phyloP scores from a whole-genome alignment of 92 coral and sea anemone species.

The Metridium senile region DNA sequence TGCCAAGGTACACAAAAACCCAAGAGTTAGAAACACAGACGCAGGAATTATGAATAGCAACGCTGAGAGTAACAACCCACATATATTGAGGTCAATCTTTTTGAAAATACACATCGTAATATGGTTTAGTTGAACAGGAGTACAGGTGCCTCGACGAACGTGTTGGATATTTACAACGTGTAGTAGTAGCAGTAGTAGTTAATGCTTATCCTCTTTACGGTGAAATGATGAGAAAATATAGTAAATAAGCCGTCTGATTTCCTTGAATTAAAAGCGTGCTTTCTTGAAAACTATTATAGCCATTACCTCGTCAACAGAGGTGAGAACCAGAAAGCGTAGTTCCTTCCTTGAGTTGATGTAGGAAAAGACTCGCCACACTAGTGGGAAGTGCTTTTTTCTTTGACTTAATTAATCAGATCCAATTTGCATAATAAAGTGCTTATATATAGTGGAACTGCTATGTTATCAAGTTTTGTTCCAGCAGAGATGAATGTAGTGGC shows the following conservation, averaged over 20 bases:
- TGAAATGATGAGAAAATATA: not conserved
- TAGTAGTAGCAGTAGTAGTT: too few species aligned
- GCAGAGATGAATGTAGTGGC: too few species aligned
- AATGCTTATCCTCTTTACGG: not conserved
- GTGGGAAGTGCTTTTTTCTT: too few species aligned
- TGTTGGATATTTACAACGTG: not conserved
- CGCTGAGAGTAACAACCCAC: constrained; percentile 37
- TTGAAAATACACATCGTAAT: constrained; percentile 37
- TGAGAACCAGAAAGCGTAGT: too few species aligned
- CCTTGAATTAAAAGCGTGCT: not conserved
- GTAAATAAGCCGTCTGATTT: not conserved
- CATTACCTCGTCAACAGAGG: too few species aligned
- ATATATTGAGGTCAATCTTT: constrained; percentile 42
- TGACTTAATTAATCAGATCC: not conserved
- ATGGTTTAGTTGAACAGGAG: too few species aligned
- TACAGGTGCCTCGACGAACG: too few species aligned
- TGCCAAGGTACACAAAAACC: constrained; percentile 34
- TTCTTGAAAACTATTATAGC: not conserved
- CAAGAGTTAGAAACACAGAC: constrained; percentile 35
- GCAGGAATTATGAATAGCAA: constrained; percentile 40
- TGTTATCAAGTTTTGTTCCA: too few species aligned
- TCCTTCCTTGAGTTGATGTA: too few species aligned
- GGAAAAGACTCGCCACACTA: too few species aligned
- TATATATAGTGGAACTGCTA: not conserved
- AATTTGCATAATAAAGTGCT: not conserved